phyloP scores from a whole-genome alignment of 2,888 invertebrate species.

The Eristalinus aeneus region DNA sequence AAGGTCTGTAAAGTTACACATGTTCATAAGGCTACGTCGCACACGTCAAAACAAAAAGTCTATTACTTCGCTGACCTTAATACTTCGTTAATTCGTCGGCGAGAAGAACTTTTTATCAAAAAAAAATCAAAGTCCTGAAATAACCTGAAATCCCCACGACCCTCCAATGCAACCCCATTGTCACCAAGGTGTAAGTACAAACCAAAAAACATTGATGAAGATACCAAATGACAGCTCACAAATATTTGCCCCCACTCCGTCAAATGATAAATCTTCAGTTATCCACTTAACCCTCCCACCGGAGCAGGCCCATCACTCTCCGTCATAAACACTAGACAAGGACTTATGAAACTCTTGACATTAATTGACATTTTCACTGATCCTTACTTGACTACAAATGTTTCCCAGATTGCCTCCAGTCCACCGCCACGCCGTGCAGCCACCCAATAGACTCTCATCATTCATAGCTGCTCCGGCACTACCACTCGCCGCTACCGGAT shows the following conservation, averaged over 20 bases:
- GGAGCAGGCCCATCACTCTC: slow-evolving; percentile 3
- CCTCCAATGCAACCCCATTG: too few species aligned
- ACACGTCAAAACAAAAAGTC: too few species aligned
- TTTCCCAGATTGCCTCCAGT: slow-evolving; percentile 37
- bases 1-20: too few species aligned
- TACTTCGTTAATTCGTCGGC: too few species aligned
- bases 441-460: neutral
- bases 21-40: too few species aligned
- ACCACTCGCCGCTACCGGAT: neutral
- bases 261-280: neutral
- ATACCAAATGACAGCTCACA: too few species aligned
- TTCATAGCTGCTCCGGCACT: neutral
- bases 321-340: slow-evolving; percentile 10
- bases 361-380: slow-evolving; percentile 41
- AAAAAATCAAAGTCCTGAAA: too few species aligned
- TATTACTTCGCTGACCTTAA: too few species aligned
- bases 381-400: slow-evolving; percentile 42
- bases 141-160: too few species aligned
- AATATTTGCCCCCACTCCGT: neutral
- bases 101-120: too few species aligned
- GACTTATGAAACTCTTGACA: slow-evolving; percentile 25
- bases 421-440: neutral
- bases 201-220: too few species aligned
- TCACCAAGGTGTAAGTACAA: too few species aligned
- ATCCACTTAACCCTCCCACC: neutral